A percentile compares a stretch with the other conserved stretches of the same genome.
Evolutionary conservation across 2,888 invertebrate genomes (phyloP).

Genomic region (Thelaira solivaga): DNA sequence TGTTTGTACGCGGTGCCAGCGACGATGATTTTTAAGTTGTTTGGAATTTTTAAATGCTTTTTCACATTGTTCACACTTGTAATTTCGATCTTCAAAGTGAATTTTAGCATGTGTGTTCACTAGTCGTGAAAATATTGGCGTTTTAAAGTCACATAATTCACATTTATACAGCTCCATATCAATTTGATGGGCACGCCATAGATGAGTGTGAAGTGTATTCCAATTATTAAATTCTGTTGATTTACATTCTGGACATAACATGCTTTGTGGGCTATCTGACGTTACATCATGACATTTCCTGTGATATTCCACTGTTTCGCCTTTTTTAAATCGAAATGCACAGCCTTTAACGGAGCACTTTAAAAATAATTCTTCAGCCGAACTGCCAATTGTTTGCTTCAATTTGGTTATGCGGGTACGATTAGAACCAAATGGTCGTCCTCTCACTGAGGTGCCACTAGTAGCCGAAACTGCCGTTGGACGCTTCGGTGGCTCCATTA

Average conservation of each 20-base stretch:
- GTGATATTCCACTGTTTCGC: constrained; percentile 72
- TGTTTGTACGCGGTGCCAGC: constrained; percentile 78
- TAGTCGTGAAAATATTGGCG: constrained; percentile 83
- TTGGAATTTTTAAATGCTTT: constrained; percentile 88
- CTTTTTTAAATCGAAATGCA: constrained; percentile 74
- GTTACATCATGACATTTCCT: constrained; percentile 70
- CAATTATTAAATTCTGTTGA: constrained; percentile 78
- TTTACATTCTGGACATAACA: constrained; percentile 83
- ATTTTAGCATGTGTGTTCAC: constrained; percentile 86
- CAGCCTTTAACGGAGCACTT: constrained; percentile 74
- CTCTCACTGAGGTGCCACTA: constrained; percentile 72
- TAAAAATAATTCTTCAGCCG: constrained; percentile 61
- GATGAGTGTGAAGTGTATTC: constrained; percentile 85
- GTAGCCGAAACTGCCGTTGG: constrained; percentile 59
- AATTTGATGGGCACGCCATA: constrained; percentile 87
- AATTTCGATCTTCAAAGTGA: constrained; percentile 82
- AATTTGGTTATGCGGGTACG: constrained; percentile 71
- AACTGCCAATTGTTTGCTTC: constrained; percentile 64
- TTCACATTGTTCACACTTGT: constrained; percentile 81
- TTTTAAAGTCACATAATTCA: constrained; percentile 85
- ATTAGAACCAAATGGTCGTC: constrained; percentile 75
- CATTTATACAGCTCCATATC: constrained; percentile 89
- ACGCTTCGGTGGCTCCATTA: constrained; percentile 66
- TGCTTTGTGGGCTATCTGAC: constrained; percentile 65
- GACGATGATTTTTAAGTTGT: constrained; percentile 87